Percentiles rank a stretch among this genome's conserved stretches.
Conservation (phyloP, 2,797 vertebrate species). For the Choloepus didactylus region DNA sequence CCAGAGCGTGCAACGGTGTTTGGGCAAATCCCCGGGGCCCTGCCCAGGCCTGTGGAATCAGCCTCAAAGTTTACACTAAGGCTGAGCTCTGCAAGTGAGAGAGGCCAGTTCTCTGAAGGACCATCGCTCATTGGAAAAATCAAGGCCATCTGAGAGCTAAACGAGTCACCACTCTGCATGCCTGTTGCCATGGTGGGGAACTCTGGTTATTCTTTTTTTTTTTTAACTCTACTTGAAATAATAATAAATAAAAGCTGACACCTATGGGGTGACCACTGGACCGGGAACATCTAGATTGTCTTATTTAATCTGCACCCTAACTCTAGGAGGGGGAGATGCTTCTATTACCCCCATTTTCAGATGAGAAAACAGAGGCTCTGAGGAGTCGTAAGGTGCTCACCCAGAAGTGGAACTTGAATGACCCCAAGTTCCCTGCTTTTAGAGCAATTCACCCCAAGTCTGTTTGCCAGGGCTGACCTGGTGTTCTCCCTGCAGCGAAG, state of each 20-base stretch:
- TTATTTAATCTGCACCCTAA: neutral
- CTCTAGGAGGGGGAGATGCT: neutral
- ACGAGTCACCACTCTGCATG: rapidly evolving
- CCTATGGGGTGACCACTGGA: rapidly evolving
- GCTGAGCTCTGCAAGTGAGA: neutral
- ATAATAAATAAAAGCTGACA: neutral
- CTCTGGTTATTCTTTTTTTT: neutral
- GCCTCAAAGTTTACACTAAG: neutral
- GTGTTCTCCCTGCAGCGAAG: neutral
- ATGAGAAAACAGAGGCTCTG: neutral
- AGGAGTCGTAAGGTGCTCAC: neutral
- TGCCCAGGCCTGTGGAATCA: neutral
- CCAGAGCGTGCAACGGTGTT: conserved; percentile 76
- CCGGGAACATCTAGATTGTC: no score
- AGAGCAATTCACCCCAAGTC: neutral
- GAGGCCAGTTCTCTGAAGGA: neutral
- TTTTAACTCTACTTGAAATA: neutral
- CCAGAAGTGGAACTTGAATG: conserved; percentile 70
- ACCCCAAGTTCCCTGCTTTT: neutral
- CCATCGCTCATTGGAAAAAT: rapidly evolving
- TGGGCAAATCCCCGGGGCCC: conserved; percentile 82
- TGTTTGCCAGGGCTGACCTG: neutral
- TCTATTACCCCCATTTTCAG: neutral
- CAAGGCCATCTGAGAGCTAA: neutral
- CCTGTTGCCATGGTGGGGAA: rapidly evolving